Evolutionary conservation across 2,888 invertebrate species (phyloP), one percentile per base, ranked within the genome.

Genomic region (Zygogramma bicolorata): DNA sequence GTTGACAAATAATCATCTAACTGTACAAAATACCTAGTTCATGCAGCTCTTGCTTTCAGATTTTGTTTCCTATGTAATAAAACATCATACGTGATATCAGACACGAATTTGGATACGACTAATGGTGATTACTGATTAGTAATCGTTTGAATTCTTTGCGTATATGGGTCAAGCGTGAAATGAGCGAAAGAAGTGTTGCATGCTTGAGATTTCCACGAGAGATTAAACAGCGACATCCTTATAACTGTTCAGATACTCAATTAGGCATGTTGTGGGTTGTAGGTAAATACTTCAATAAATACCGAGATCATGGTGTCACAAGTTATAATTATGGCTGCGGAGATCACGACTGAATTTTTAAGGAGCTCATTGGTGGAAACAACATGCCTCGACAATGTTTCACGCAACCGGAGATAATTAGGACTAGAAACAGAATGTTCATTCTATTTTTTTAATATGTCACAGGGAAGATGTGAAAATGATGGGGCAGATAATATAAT

Each of bases 121-220:
- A 34, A 61, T 60, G n/a, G n/a, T n/a, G n/a, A n/a, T n/a, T n/a
- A n/a, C n/a, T n/a, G 18, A 46, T 29, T 46, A 25, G 63, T 27
- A 20, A 63, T 46, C 46, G 42, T 63, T 63, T 63, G 34, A 65
- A 70, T 65, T 70, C 70, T 31, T 38, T 29, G 58, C 29, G 29
- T 46, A 69, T 69, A 70, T 70, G 57, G 70, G 70, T 70, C 70
- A 66, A 38, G 40, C 60, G 61, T 34, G 65, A 61, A 59, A 70
- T 63, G 49, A 66, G 65, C 65, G 65, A 66, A 70, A 65, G 53
- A 65, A 65, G 34, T 66, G 59, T 65, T 70, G 61, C 61, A 61
- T 70, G 70, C 46, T 40, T 42, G 25, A 62, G 69, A 70, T 70
- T 70, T 70, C 34, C 70, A 70, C 61, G 22, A 40, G 38, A 70